Evolutionary conservation across 2,797 vertebrate genomes (phyloP).

Genomic region (Leucoraja ocellata): DNA sequence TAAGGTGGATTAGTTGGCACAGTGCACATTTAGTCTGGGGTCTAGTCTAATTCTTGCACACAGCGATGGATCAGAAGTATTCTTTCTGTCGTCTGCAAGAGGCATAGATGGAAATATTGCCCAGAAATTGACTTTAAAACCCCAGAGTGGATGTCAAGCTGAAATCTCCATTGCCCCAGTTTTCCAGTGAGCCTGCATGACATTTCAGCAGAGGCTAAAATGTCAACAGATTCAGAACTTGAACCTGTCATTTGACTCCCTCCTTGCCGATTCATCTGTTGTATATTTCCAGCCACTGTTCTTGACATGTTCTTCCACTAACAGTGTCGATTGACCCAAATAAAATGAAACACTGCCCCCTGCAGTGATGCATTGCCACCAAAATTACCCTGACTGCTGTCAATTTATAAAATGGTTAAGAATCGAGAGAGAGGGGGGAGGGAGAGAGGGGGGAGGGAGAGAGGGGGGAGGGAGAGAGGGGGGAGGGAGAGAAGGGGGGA

Average conservation of each 20-base stretch:
- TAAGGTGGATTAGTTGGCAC: neutral
- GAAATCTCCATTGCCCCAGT: neutral
- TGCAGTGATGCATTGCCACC: neutral
- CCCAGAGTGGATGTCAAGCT: neutral
- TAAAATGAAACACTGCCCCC: conserved; percentile 31
- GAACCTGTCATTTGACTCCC: neutral
- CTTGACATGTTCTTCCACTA: neutral
- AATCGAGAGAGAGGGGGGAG: no score
- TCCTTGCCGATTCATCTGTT: neutral
- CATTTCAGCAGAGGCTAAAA: neutral
- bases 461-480: no score
- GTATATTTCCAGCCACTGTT: neutral
- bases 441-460: no score
- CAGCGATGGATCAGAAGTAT: neutral
- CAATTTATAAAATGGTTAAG: neutral
- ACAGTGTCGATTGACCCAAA: neutral
- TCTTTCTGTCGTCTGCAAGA: neutral
- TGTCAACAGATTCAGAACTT: neutral
- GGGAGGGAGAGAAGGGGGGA: no score
- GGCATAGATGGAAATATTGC: neutral
- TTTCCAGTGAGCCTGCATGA: neutral
- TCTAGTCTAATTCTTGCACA: neutral
- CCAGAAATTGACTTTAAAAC: neutral
- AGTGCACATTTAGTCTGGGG: neutral
- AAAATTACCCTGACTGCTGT: neutral